Evolutionary conservation across 2,888 invertebrate species (phyloP).

Genomic region (Coenonympha glycerion): DNA sequence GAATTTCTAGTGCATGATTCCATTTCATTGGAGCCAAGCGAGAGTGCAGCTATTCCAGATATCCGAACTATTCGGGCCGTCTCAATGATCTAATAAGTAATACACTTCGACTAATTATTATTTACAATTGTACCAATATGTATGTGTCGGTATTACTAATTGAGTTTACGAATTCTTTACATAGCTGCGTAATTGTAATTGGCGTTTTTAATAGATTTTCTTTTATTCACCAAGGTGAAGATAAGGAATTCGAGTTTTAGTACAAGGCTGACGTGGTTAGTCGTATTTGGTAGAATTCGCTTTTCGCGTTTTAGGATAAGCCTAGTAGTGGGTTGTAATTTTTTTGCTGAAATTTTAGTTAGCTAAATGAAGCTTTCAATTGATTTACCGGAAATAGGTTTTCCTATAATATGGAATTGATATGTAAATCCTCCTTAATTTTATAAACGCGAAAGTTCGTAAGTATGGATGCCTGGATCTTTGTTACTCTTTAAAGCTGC

Average conservation of each 20-base stretch:
- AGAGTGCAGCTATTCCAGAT: conserved; percentile 60
- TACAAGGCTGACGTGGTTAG: conserved; percentile 15
- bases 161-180: conserved; percentile 18
- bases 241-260: conserved; percentile 18
- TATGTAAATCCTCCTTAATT: no score
- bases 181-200: conserved; percentile 16
- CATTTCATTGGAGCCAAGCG: conserved; percentile 70
- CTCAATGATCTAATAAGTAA: conserved; percentile 32
- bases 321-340: no score
- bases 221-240: conserved; percentile 16
- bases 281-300: conserved; percentile 1
- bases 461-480: no score
- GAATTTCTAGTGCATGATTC: conserved; percentile 71
- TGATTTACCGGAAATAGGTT: no score
- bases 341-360: no score
- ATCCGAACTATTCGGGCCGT: conserved; percentile 56
- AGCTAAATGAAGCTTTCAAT: no score
- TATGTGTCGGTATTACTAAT: conserved; percentile 16
- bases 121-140: conserved; percentile 20
- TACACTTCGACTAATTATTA: conserved; percentile 27
- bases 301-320: no score
- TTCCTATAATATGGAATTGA: no score
- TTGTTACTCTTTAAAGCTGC: no score
- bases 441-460: no score
- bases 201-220: conserved; percentile 18